Percentiles rank a stretch among this genome's conserved stretches.
Evolutionary conservation across 2,797 vertebrate genomes (phyloP).

Genomic region (Chaetophractus vellerosus): DNA sequence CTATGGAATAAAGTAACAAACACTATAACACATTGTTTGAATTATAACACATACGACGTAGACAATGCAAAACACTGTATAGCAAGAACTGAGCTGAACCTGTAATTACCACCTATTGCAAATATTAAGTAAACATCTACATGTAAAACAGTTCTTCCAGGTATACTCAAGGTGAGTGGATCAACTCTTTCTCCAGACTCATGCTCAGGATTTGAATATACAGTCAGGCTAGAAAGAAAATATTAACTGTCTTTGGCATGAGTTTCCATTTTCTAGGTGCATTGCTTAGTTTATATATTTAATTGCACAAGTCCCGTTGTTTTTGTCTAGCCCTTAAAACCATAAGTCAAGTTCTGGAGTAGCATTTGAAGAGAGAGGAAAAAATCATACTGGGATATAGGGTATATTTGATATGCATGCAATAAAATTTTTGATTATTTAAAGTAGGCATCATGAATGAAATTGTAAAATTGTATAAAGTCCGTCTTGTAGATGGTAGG

Average conservation of each 20-base stretch:
- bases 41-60: neutral
- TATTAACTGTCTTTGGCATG: neutral
- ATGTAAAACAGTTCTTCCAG: too few species aligned
- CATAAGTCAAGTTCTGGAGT: neutral
- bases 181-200: neutral
- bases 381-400: neutral
- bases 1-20: neutral
- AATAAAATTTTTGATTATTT: neutral
- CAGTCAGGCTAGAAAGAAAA: neutral
- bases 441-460: neutral
- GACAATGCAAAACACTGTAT: neutral
- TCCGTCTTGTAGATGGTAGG: neutral
- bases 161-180: neutral
- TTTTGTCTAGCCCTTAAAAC: neutral
- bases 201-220: neutral
- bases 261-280: neutral
- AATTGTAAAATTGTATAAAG: slow-evolving; percentile 7
- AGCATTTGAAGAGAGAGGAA: slow-evolving; percentile 9
- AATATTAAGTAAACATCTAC: too few species aligned
- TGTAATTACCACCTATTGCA: neutral
- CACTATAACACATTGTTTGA: neutral
- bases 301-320: neutral
- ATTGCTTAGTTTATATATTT: neutral
- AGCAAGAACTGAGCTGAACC: neutral
- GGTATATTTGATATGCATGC: neutral